phyloP scores from a whole-genome alignment of 2,113 vertebrate species.

The Psophia crepitans region DNA sequence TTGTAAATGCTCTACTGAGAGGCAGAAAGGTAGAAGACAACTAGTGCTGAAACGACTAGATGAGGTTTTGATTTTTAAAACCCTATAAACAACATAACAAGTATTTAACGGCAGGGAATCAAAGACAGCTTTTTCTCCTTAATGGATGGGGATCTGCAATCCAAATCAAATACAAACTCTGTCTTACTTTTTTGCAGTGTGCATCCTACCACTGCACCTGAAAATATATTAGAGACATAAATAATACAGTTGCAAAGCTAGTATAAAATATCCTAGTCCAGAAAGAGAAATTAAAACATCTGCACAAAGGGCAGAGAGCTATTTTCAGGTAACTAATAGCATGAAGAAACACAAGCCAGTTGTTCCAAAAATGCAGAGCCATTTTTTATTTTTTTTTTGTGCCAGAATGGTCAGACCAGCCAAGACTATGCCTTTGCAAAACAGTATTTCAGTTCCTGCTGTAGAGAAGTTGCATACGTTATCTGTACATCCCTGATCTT shows the following conservation, averaged over 20 bases:
- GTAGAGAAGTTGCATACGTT: neutral
- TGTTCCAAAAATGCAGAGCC: neutral
- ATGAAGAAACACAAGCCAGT: neutral
- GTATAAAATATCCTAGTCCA: neutral
- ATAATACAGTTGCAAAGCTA: neutral
- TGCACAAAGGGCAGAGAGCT: neutral
- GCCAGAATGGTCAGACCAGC: neutral
- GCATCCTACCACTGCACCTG: neutral
- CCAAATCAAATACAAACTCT: neutral
- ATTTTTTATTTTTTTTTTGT: neutral
- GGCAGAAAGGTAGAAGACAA: neutral
- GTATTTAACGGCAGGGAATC: constrained; percentile 1
- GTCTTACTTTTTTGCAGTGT: neutral
- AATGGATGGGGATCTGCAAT: neutral
- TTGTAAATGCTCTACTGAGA: constrained; percentile 24
- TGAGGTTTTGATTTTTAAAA: constrained; percentile 45
- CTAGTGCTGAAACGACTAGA: neutral
- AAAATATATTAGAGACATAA: neutral
- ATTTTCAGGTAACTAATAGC: constrained; percentile 10
- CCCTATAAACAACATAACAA: neutral
- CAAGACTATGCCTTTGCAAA: neutral
- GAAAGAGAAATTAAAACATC: neutral
- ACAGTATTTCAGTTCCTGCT: neutral
- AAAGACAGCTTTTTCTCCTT: neutral
- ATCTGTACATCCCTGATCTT: neutral